Evolutionary conservation across 2,888 invertebrate species (phyloP).

Genomic region (Dryobotodes eremita): DNA sequence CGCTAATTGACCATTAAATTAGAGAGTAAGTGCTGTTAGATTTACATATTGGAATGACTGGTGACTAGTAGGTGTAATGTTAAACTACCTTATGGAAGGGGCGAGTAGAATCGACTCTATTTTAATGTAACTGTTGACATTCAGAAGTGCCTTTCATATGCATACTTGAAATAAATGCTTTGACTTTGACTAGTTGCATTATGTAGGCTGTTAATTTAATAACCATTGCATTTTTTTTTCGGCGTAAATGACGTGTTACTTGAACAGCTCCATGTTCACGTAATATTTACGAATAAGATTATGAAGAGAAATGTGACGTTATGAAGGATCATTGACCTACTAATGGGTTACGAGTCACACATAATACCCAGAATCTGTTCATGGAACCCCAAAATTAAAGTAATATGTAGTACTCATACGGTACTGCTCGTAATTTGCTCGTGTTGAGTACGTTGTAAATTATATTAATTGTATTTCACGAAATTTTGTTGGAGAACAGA

Average conservation of each 20-base stretch:
- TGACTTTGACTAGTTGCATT: no score
- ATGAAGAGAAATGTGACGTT: constrained; percentile 21
- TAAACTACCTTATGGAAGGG: no score
- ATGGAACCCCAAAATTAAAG: constrained; percentile 41
- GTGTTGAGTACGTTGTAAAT: constrained; percentile 45
- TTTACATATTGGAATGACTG: constrained; percentile 3
- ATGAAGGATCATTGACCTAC: constrained; percentile 37
- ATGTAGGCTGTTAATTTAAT: not conserved
- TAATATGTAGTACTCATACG: constrained; percentile 16
- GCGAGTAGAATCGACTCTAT: no score
- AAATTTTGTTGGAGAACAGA: constrained; percentile 36
- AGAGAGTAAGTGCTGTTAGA: constrained; percentile 7
- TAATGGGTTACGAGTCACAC: constrained; percentile 23
- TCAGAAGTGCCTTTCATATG: no score
- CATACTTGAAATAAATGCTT: no score
- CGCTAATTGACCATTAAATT: constrained; percentile 16
- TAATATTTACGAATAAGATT: not conserved
- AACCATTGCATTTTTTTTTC: not conserved
- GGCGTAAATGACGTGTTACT: not conserved
- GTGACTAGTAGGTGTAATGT: no score
- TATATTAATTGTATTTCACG: constrained; percentile 34
- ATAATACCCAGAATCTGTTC: constrained; percentile 43
- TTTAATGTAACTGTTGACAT: no score
- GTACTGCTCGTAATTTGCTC: constrained; percentile 11
- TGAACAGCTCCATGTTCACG: not conserved